Percentiles rank a stretch among this genome's conserved stretches.
Conservation (phyloP, 2,888 invertebrate genomes). For the Sepiola atlantica region DNA sequence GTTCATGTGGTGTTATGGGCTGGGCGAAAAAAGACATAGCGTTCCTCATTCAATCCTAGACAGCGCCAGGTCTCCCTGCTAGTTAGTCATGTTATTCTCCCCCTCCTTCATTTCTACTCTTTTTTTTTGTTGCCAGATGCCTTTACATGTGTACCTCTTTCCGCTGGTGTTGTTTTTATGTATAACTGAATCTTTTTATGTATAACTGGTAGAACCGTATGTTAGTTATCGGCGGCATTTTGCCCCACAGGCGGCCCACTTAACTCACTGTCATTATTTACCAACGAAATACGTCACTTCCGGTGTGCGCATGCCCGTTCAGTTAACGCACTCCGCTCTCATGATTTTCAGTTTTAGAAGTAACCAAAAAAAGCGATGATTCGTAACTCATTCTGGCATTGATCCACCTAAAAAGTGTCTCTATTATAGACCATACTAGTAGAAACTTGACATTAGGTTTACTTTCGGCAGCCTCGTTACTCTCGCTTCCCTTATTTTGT, state of each 20-base stretch:
- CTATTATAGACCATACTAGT: too few relatives aligned
- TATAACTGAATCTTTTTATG: background rate
- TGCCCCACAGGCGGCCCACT: background rate
- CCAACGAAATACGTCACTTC: background rate
- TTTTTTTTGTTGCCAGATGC: background rate
- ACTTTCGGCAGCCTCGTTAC: too few relatives aligned
- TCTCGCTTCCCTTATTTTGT: too few relatives aligned
- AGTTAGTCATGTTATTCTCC: background rate
- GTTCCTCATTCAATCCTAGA: background rate
- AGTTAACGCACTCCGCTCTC: background rate
- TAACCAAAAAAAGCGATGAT: background rate
- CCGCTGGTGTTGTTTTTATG: background rate
- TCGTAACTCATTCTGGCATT: too few relatives aligned
- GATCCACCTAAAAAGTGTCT: too few relatives aligned
- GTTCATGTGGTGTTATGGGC: too few relatives aligned
- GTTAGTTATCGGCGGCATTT: background rate
- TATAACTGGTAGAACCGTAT: background rate
- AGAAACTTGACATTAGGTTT: too few relatives aligned
- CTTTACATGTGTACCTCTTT: background rate
- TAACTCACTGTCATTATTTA: background rate
- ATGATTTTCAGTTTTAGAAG: background rate
- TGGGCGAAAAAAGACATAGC: background rate
- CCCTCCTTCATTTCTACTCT: background rate
- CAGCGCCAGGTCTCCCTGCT: too few relatives aligned
- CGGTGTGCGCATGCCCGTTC: background rate